A percentile compares a stretch with the other conserved stretches of the same genome.
phyloP scores from a whole-genome alignment of 35 echinoderm and acorn worm genomes.

The Strongylocentrotus purpuratus region DNA sequence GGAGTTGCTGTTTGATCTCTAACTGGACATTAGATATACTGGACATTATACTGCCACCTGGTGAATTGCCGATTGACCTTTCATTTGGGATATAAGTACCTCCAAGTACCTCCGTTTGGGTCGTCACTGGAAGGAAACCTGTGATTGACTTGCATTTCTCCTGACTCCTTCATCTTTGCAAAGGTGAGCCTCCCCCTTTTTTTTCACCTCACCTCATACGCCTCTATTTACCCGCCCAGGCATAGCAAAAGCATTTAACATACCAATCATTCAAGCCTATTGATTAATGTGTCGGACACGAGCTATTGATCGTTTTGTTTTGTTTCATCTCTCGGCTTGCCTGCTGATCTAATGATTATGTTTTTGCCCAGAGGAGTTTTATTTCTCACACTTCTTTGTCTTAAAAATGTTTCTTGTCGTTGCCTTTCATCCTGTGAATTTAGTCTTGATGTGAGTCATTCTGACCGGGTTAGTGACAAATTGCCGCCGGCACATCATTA shows the following conservation, averaged over 20 bases:
- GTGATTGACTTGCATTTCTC: not conserved
- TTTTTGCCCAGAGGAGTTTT: not conserved
- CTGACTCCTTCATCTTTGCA: not conserved
- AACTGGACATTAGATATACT: not conserved
- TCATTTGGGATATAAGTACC: not conserved
- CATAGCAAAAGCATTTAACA: conserved; percentile 27
- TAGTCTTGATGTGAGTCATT: conserved; percentile 10
- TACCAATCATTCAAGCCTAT: conserved; percentile 28
- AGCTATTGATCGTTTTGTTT: conserved; percentile 1
- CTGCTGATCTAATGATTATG: not conserved
- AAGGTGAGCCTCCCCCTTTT: not conserved
- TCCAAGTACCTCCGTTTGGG: not conserved
- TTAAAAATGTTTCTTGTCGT: not conserved
- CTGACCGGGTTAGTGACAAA: conserved; percentile 15
- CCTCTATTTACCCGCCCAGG: not conserved
- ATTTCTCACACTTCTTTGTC: not conserved
- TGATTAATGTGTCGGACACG: conserved; percentile 22
- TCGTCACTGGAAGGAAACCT: not conserved
- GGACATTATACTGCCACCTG: not conserved
- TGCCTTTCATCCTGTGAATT: not conserved
- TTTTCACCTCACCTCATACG: not conserved
- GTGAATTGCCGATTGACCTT: not conserved
- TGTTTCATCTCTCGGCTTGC: not conserved
- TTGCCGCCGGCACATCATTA: not conserved
- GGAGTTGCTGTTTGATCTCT: not conserved